Conservation (phyloP, 2,888 invertebrate genomes). For the Morpho helenor region DNA sequence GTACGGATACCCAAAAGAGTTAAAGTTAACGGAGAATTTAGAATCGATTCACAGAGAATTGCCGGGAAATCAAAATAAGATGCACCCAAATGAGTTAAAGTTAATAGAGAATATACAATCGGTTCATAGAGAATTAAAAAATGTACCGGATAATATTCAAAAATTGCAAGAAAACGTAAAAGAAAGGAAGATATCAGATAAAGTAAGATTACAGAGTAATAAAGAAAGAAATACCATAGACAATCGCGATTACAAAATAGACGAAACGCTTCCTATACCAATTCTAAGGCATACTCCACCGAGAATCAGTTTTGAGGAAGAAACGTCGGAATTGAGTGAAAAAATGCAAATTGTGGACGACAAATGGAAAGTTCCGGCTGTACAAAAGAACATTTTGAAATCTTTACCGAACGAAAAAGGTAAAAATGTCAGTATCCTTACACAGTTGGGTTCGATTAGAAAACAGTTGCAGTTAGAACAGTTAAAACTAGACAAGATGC, state of each 20-base stretch:
- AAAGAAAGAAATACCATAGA: too few species aligned
- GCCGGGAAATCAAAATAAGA: background rate
- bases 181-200: background rate
- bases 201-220: too few species aligned
- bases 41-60: background rate
- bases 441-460: constrained; percentile 83
- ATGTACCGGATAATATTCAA: background rate
- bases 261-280: constrained; percentile 79
- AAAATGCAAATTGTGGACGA: constrained; percentile 64
- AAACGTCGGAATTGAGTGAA: constrained; percentile 45
- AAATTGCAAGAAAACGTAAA: background rate
- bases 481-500: constrained; percentile 76
- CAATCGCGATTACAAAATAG: constrained; percentile 12
- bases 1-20: background rate
- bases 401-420: constrained; percentile 66
- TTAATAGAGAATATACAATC: background rate
- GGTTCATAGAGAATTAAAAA: background rate
- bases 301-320: constrained; percentile 18
- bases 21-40: background rate
- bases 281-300: constrained; percentile 77
- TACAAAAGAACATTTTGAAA: constrained; percentile 81
- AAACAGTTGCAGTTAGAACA: constrained; percentile 83
- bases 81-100: too few species aligned
- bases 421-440: constrained; percentile 77
- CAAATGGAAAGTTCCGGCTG: constrained; percentile 80